These are phyloP conservation scores for Trichechus manatus DNA, from an alignment of 2,113 vertebrate genomes.

Conservation along the genomic window DNA sequence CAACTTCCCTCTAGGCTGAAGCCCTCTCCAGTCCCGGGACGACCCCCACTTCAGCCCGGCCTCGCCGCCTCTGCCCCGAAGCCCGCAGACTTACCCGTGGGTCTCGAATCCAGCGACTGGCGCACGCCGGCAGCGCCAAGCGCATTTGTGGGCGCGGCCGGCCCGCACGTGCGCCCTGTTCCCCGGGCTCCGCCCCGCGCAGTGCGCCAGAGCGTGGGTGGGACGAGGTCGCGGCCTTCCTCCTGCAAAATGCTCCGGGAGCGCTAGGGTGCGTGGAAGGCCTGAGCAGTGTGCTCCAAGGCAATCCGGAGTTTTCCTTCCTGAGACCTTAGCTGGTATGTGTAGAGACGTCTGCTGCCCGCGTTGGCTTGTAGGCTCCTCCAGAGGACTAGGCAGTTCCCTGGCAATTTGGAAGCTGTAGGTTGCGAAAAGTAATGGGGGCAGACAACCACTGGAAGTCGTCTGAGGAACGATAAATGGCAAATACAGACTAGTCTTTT, in stretches of 20 bases:
- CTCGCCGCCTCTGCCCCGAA: not conserved
- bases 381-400: not conserved
- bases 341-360: not conserved
- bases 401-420: too few species aligned
- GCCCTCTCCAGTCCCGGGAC: not conserved
- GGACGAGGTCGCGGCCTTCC: not conserved
- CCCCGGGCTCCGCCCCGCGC: not conserved
- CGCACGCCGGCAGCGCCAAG: rapidly evolving
- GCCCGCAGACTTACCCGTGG: not conserved
- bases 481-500: too few species aligned
- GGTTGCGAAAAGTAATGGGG: not conserved
- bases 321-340: not conserved
- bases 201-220: not conserved
- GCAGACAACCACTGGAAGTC: too few species aligned
- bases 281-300: rapidly evolving
- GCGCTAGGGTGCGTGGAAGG: rapidly evolving
- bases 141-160: not conserved
- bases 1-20: not conserved
- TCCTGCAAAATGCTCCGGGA: not conserved
- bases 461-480: too few species aligned
- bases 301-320: not conserved
- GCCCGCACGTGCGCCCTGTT: not conserved
- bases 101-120: too few species aligned
- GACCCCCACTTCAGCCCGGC: not conserved
- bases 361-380: not conserved